Evolutionary conservation across 2,797 vertebrate genomes (phyloP).

Genomic region (Pygocentrus nattereri): DNA sequence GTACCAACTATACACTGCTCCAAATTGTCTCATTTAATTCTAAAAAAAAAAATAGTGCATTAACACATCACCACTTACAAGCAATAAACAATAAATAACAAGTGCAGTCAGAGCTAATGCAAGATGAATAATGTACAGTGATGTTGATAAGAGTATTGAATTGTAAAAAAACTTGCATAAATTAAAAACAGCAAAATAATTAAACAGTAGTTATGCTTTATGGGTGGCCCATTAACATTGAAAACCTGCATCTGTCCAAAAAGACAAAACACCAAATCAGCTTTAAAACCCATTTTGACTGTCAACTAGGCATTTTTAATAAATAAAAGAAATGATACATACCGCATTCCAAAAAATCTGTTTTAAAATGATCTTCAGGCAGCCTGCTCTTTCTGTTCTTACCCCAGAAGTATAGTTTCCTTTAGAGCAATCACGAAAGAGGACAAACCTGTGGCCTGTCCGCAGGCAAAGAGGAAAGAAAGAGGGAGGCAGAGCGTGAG

Average conservation of each 20-base stretch:
- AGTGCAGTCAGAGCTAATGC: background rate
- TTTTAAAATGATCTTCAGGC: background rate
- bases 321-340: conserved; percentile 11
- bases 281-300: background rate
- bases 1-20: background rate
- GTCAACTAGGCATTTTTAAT: background rate
- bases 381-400: conserved; percentile 1
- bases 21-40: background rate
- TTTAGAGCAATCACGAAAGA: background rate
- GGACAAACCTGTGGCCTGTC: conserved; percentile 36
- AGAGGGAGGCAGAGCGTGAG: conserved; percentile 57
- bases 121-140: background rate
- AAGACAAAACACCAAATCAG: background rate
- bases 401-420: background rate
- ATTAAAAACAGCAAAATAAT: background rate
- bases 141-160: background rate
- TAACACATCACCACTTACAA: background rate
- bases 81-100: background rate
- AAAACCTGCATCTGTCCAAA: background rate
- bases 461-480: conserved; percentile 53
- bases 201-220: background rate
- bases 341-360: conserved; percentile 27
- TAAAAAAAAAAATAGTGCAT: no score
- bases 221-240: background rate
- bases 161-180: background rate